phyloP scores from a whole-genome alignment of 2,797 vertebrate species.

The Amniataba percoides region DNA sequence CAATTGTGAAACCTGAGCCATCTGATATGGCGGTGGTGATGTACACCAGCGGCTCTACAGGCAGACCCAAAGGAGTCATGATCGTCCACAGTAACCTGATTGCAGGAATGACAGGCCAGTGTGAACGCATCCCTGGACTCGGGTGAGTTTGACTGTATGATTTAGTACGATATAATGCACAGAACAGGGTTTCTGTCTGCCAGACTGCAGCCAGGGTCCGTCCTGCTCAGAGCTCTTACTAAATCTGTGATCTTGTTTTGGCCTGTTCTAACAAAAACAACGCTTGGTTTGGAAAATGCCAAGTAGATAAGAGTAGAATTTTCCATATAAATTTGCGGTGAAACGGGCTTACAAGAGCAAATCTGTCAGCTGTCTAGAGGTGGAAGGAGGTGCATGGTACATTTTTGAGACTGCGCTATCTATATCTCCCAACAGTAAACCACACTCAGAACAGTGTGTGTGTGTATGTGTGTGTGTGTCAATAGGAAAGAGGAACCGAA shows the following conservation, averaged over 20 bases:
- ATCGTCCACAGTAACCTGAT: conserved; percentile 96
- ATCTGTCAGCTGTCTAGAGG: neutral
- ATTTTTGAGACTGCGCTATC: neutral
- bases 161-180: neutral
- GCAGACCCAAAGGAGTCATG: conserved; percentile 96
- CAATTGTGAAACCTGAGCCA: conserved; percentile 87
- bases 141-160: conserved; percentile 87
- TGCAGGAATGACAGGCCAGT: conserved; percentile 97
- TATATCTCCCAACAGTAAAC: neutral
- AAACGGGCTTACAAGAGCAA: neutral
- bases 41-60: conserved; percentile 99
- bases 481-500: conserved; percentile 10
- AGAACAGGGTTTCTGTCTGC: neutral
- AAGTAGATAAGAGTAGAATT: neutral
- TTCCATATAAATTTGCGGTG: neutral
- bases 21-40: conserved; percentile 95
- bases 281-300: neutral
- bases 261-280: conserved; percentile 1
- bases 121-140: conserved; percentile 95
- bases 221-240: neutral
- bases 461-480: no score
- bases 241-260: neutral
- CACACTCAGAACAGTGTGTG: neutral
- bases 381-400: neutral
- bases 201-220: neutral